A percentile compares a stretch with the other conserved stretches of the same genome.
phyloP scores from a whole-genome alignment of 2,113 vertebrate species.

The Pedionomus torquatus region DNA sequence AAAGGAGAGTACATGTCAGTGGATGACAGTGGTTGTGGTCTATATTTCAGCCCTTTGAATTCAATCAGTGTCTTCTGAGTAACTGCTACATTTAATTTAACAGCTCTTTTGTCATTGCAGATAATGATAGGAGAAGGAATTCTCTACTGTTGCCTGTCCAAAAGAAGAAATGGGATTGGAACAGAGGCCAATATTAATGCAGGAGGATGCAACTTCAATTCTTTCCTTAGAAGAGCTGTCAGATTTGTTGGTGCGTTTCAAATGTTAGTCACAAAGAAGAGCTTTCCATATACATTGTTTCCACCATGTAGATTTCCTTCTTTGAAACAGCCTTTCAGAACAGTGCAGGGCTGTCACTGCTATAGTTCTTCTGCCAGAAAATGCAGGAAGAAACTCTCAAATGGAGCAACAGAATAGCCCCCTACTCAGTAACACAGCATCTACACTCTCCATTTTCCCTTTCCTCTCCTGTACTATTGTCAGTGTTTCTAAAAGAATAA shows the following conservation, averaged over 20 bases:
- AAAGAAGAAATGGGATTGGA: constrained; percentile 81
- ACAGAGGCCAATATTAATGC: constrained; percentile 94
- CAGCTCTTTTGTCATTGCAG: constrained; percentile 75
- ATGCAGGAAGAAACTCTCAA: background rate
- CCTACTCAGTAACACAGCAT: background rate
- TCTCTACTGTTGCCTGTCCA: constrained; percentile 94
- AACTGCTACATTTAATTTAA: constrained; percentile 20
- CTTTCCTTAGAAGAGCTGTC: constrained; percentile 93
- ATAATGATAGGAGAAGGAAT: constrained; percentile 98
- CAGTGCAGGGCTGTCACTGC: background rate
- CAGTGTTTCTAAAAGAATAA: background rate
- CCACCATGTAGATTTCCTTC: constrained; percentile 42
- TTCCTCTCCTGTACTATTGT: background rate
- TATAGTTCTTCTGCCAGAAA: background rate
- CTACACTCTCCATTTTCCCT: background rate
- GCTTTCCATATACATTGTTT: constrained; percentile 1
- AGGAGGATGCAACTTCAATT: constrained; percentile 98
- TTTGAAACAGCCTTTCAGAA: constrained; percentile 16
- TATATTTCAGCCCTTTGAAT: background rate
- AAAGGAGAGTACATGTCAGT: background rate
- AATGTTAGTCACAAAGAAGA: background rate
- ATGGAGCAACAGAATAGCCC: background rate
- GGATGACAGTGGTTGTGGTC: background rate
- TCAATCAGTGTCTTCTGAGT: background rate
- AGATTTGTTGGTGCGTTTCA: constrained; percentile 91